These are phyloP conservation scores for Aphelenchoides avenae DNA, from an alignment of 1,140 invertebrate genomes.

Conservation along the genomic window DNA sequence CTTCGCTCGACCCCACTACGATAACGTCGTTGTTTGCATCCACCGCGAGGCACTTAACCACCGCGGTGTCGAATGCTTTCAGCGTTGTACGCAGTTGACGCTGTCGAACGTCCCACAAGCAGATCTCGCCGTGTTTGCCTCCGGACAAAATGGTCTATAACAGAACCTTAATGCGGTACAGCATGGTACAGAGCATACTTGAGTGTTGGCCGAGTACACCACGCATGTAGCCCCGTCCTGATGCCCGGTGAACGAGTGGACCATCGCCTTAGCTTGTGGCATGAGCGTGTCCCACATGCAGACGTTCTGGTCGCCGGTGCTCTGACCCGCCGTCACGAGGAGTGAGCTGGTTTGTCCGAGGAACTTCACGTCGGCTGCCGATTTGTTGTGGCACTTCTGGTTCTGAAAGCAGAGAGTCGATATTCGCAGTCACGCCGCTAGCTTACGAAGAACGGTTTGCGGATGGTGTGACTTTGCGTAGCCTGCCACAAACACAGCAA, in stretches of 20 bases:
- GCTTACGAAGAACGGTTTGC: constrained; percentile 90
- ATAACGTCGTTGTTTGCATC: constrained; percentile 93
- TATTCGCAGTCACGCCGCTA: background rate
- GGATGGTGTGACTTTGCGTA: constrained; percentile 74
- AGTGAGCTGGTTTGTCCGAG: constrained; percentile 86
- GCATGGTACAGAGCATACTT: constrained; percentile 31
- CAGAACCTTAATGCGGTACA: background rate
- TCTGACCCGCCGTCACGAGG: constrained; percentile 91
- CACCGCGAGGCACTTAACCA: constrained; percentile 86
- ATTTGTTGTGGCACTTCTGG: constrained; percentile 91
- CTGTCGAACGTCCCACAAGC: constrained; percentile 75
- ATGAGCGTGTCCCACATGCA: constrained; percentile 95
- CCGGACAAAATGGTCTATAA: constrained; percentile 71
- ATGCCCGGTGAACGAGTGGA: constrained; percentile 64
- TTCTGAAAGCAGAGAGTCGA: constrained; percentile 68
- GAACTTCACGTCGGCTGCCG: constrained; percentile 93
- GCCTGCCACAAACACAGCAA: constrained; percentile 68
- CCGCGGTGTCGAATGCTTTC: constrained; percentile 62
- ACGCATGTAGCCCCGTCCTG: constrained; percentile 53
- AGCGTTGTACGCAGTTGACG: constrained; percentile 80
- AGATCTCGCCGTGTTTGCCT: constrained; percentile 90
- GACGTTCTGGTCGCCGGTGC: constrained; percentile 93
- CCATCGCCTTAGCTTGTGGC: constrained; percentile 84
- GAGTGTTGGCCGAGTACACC: constrained; percentile 47
- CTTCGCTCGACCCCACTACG: constrained; percentile 93